Base-by-base conservation (phyloP, 2,888 invertebrate genomes). In the Pemphredon lugubris region DNA sequence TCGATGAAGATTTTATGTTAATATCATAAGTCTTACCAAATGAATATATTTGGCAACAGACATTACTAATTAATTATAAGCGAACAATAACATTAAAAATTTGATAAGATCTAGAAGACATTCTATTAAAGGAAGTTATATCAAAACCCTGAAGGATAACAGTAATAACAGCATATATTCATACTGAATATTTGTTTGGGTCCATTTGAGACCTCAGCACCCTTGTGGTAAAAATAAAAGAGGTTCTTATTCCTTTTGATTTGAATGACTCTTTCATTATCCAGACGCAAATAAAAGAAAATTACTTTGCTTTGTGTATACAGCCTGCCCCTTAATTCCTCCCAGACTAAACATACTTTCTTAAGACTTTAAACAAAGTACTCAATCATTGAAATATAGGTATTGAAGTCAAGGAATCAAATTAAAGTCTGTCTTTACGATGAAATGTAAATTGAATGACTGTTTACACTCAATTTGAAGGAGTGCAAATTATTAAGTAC, bases 171-270 rank as follows among this genome's bases (percentile, higher is more conserved):
- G 13, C 23, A 13, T 53, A 42, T 51, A 37, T 45, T 47, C 51
- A 63, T 55, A 60, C 40, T 60, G 30, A 9, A 44, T 16, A 37
- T 60, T 60, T 47, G 48, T 60, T 60, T 47, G 42, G 13, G 21
- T 57, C 55, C 53, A 54, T 72, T 60, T 47, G 58, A 48, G 39
- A 59, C 65, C 61, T 45, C 23, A 9, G 18, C 57, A 42, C 42
- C 63, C 61, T 48, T 65, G 70, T 69, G 72, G 78, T 67, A 73
- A 78, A 80, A 80, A 75, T 81, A 79, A 84, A 81, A 54, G 79
- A 73, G 59, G 50, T 67, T 69, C 60, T 61, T 66, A 78, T 73
- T 82, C 82, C 76, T 74, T 73, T 50, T 53, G 64, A 66, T 70
- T 58, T 53, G 65, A 77, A 75, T 68, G 69, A 73, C 76, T 75